These are phyloP conservation scores for Eupithecia tripunctaria DNA, from an alignment of 2,888 invertebrate genomes.

Conservation along the genomic window DNA sequence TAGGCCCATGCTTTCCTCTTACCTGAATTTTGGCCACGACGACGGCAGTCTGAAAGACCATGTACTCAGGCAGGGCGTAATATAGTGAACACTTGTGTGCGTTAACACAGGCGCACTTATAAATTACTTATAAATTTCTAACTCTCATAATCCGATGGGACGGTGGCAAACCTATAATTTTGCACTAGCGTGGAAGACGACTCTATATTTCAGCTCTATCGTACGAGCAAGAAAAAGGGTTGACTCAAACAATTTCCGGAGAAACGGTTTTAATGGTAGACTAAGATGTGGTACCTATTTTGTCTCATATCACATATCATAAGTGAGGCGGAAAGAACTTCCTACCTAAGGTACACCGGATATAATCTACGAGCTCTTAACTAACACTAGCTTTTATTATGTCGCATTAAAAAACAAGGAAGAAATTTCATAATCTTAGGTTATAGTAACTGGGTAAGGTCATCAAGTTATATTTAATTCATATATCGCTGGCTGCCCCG, in stretches of 20 bases:
- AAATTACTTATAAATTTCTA: too few relatives aligned
- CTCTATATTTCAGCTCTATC: neutral
- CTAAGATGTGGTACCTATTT: neutral
- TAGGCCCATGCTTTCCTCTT: neutral
- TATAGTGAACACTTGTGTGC: neutral
- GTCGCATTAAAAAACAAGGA: neutral
- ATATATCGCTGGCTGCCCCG: too few relatives aligned
- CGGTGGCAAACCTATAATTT: neutral
- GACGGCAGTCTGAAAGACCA: neutral
- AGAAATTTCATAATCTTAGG: slow-evolving; percentile 1
- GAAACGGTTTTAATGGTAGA: neutral
- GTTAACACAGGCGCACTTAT: neutral
- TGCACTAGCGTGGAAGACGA: neutral
- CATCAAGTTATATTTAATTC: too few relatives aligned
- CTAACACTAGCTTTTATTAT: neutral
- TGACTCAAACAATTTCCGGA: neutral
- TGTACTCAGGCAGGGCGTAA: neutral
- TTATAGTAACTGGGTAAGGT: too few relatives aligned
- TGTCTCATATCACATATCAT: neutral
- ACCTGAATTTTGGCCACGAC: neutral
- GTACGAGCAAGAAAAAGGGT: neutral
- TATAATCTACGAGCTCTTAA: neutral
- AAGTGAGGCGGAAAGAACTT: neutral
- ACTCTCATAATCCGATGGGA: neutral
- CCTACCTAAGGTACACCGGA: neutral